Conservation (phyloP, 2,113 vertebrate genomes). For the Hepsetus odoe region DNA sequence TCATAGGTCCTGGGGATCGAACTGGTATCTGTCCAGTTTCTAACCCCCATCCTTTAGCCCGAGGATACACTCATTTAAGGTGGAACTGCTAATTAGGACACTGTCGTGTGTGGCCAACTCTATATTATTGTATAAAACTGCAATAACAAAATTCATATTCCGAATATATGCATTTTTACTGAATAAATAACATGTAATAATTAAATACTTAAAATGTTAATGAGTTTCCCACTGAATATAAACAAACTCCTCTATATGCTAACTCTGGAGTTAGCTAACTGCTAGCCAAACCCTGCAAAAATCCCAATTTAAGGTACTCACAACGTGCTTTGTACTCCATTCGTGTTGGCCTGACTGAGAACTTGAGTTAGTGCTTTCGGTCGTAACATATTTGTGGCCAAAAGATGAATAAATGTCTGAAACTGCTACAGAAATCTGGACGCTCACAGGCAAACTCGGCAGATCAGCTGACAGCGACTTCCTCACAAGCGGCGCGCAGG, state of each 20-base stretch:
- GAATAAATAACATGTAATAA: too few relatives aligned
- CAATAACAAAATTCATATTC: too few relatives aligned
- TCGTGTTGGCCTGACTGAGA: conserved; percentile 95
- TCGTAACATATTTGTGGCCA: conserved; percentile 76
- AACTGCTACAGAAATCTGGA: not conserved
- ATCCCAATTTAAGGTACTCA: conserved; percentile 74
- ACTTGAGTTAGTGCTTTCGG: conserved; percentile 96
- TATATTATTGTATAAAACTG: too few relatives aligned
- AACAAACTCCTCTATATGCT: not conserved
- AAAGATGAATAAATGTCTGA: not conserved
- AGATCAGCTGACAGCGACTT: conserved; percentile 56
- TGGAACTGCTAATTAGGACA: too few relatives aligned
- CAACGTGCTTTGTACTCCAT: conserved; percentile 96
- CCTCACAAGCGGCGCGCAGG: not conserved
- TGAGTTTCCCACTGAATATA: too few relatives aligned
- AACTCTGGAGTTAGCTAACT: conserved; percentile 28
- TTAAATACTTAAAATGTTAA: too few relatives aligned
- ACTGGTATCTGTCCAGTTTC: too few relatives aligned
- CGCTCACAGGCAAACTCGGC: not conserved
- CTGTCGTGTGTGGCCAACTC: too few relatives aligned
- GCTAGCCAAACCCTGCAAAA: not conserved
- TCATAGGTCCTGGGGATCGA: too few relatives aligned
- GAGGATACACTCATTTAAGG: too few relatives aligned
- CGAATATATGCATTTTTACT: too few relatives aligned
- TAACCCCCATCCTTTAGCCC: too few relatives aligned